These are phyloP conservation scores for Gila orcuttii DNA, from an alignment of 2,113 vertebrate genomes.

Conservation along the genomic window DNA sequence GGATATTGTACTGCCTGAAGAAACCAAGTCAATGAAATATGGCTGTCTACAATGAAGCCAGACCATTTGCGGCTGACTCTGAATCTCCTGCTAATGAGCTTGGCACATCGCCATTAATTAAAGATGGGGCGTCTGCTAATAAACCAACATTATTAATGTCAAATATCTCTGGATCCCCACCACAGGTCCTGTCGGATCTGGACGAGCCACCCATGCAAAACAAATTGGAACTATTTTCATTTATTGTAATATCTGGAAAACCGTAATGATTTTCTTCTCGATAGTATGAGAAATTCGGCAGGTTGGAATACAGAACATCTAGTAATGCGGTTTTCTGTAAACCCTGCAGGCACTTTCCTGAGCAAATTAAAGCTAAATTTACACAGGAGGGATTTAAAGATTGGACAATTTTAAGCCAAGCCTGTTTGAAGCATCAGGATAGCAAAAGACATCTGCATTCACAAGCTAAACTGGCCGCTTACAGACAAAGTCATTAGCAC, in stretches of 20 bases:
- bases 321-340: slow-evolving; percentile 40
- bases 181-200: slow-evolving; percentile 6
- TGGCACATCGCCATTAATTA: neutral
- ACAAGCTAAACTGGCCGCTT: neutral
- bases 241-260: slow-evolving; percentile 12
- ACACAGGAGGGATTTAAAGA: slow-evolving; percentile 36
- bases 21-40: no score
- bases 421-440: slow-evolving; percentile 25
- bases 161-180: neutral
- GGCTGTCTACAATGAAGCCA: no score
- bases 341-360: slow-evolving; percentile 32
- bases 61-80: neutral
- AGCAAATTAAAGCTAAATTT: slow-evolving; percentile 3
- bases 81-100: neutral
- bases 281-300: slow-evolving; percentile 25
- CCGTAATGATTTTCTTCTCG: neutral
- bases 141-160: neutral
- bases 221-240: neutral
- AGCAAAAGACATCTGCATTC: slow-evolving; percentile 39
- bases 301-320: slow-evolving; percentile 27
- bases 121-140: neutral
- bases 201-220: slow-evolving; percentile 7
- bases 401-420: slow-evolving; percentile 34
- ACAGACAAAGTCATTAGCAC: no score
- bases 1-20: no score